Evolutionary conservation across 2,113 vertebrate species (phyloP).

Genomic region (Caloenas nicobarica): DNA sequence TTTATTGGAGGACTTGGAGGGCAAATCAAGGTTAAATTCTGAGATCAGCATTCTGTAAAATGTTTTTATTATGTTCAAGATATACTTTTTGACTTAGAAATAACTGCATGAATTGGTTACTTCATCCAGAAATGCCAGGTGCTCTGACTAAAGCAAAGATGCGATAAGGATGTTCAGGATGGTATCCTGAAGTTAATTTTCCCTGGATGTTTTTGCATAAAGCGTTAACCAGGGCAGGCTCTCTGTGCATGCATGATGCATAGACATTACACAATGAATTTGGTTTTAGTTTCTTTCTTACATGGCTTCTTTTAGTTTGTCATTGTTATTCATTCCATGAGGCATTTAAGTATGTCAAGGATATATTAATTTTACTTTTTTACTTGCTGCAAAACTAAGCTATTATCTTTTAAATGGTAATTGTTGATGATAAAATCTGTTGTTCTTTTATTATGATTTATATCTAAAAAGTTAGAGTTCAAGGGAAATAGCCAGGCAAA

Average conservation of each 20-base stretch:
- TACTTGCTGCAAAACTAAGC: neutral
- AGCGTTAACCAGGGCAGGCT: neutral
- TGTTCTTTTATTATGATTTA: neutral
- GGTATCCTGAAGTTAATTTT: neutral
- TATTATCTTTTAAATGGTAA: neutral
- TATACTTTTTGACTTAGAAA: neutral
- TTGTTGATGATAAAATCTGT: neutral
- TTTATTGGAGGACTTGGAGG: slow-evolving; percentile 87
- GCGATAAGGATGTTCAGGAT: neutral
- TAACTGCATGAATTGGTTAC: neutral
- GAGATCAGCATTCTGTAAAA: neutral
- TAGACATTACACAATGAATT: neutral
- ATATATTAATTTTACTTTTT: neutral
- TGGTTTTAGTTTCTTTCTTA: neutral
- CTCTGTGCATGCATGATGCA: neutral
- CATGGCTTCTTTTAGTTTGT: neutral
- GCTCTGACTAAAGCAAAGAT: neutral
- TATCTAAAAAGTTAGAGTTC: neutral
- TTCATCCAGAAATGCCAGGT: neutral
- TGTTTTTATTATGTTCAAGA: neutral
- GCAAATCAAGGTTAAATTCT: slow-evolving; percentile 80
- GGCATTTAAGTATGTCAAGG: neutral
- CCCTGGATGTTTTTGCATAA: neutral
- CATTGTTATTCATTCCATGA: neutral
- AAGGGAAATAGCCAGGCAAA: neutral